These are phyloP conservation scores for Heterodera filipjevi DNA, from an alignment of 2,888 invertebrate species.

Conservation along the genomic window DNA sequence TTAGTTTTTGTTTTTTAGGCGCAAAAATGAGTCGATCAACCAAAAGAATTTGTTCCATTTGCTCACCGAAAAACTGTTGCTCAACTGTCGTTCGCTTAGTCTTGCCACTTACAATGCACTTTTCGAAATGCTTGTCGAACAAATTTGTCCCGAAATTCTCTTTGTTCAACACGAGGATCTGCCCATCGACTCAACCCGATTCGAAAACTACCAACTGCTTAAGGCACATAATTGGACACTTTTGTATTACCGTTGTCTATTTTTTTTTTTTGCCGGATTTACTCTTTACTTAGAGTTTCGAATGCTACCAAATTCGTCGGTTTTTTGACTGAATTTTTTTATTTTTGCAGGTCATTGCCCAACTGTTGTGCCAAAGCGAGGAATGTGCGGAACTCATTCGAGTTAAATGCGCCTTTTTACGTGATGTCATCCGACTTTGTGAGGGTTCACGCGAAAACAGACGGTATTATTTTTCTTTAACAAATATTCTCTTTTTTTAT, in stretches of 20 bases:
- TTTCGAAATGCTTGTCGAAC: conserved; percentile 92
- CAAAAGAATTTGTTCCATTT: conserved; percentile 96
- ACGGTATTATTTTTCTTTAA: conserved; percentile 48
- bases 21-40: conserved; percentile 98
- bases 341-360: conserved; percentile 81
- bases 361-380: conserved; percentile 91
- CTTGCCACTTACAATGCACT: conserved; percentile 96
- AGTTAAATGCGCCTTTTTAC: conserved; percentile 81
- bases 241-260: too few relatives aligned
- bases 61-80: conserved; percentile 85
- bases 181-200: conserved; percentile 71
- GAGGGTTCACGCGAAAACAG: conserved; percentile 95
- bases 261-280: too few relatives aligned
- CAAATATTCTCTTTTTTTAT: too few relatives aligned
- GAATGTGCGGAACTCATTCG: conserved; percentile 86
- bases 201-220: conserved; percentile 80
- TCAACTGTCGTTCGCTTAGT: conserved; percentile 85
- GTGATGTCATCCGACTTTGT: conserved; percentile 96
- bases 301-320: conserved; percentile 75
- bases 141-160: conserved; percentile 89
- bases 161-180: conserved; percentile 93
- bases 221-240: too few relatives aligned
- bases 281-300: too few relatives aligned
- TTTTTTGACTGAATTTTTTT: conserved; percentile 68
- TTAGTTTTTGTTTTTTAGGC: conserved; percentile 70